phyloP scores from a whole-genome alignment of 2,113 vertebrate genomes.

The Felis chaus region DNA sequence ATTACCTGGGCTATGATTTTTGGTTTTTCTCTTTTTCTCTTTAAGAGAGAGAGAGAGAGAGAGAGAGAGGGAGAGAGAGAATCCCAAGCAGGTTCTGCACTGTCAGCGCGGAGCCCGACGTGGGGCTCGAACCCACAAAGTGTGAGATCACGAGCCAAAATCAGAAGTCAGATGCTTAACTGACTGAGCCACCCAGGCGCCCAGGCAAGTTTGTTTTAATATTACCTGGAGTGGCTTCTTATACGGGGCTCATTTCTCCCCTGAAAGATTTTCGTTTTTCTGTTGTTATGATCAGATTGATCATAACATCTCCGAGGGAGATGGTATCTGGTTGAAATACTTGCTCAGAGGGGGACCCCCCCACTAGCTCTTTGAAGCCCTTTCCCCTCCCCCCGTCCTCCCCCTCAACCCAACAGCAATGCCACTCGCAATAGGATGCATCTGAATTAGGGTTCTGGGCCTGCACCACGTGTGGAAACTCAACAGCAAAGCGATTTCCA shows the following conservation, averaged over 20 bases:
- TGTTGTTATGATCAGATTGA: constrained; percentile 53
- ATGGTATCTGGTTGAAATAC: constrained; percentile 21
- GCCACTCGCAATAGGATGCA: constrained; percentile 8
- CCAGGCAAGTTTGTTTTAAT: constrained; percentile 41
- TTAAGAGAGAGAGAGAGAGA: no score
- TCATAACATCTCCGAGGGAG: background rate
- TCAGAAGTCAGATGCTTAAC: no score
- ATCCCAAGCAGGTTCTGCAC: no score
- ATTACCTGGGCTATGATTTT: no score
- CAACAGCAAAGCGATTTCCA: background rate
- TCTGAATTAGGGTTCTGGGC: background rate
- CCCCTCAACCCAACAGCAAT: background rate
- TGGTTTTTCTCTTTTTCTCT: no score
- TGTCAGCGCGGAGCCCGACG: no score
- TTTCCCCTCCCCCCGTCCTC: background rate
- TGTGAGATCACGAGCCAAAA: no score
- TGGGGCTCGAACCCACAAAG: no score
- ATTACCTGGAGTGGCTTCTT: constrained; percentile 34
- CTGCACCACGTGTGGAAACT: no score
- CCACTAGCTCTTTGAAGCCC: background rate
- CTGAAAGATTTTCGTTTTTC: constrained; percentile 65
- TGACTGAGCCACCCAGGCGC: no score
- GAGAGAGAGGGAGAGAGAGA: no score
- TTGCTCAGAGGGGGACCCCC: constrained; percentile 50
- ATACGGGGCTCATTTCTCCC: constrained; percentile 44